Base-by-base conservation (phyloP, 2,113 vertebrate species). In the Alces alces region DNA sequence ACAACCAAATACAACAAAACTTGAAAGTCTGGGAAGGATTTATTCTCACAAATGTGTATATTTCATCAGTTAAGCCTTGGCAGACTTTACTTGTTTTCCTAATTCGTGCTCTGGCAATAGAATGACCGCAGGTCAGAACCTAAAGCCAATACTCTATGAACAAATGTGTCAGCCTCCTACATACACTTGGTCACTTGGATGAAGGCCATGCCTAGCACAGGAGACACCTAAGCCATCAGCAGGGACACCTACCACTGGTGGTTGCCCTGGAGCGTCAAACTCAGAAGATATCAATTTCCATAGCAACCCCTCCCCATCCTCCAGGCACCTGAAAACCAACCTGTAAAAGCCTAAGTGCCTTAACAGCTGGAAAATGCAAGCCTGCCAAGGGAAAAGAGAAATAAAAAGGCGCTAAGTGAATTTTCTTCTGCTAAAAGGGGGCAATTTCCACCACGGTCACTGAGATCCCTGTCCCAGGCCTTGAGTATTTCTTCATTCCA, bases 301-400 rank as follows among this genome's bases (percentile, higher is more conserved):
- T 91, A 33, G 84, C 12, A 98, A 95, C 73, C 39, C 57, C 73
- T 93, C 73, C 84, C 90, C 15, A 70, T 89, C 52, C 43, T 58
- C 55, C 15, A 47, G 94, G 85, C 36, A 94, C 54, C 96, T 80
- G 43, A 95, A 97, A 89, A 86, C 54, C 47, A 97, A 82, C 78
- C 82, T 95, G 52, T 80, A 93, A 43, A 61, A 79, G 43, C 23
- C 0, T 91, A 36, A 97, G 6, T 88, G 54, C 19, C 60, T 96
- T 93, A 54, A 92, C 17, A 98, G 93, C 33, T 95, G n/a, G 43
- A 98, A 98, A 98, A 97, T n/a, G n/a, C 16, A 95, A 50, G 93
- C 96, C 89, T 52, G 27, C 79, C 60, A 76, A 96, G 60, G 60
- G 57, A 88, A 50, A 93, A 78, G 21, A 58, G 28, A 88, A 94